Evolutionary conservation across 2,113 vertebrate species (phyloP), one percentile per base, ranked within the genome.

Genomic region (Procapra przewalskii): DNA sequence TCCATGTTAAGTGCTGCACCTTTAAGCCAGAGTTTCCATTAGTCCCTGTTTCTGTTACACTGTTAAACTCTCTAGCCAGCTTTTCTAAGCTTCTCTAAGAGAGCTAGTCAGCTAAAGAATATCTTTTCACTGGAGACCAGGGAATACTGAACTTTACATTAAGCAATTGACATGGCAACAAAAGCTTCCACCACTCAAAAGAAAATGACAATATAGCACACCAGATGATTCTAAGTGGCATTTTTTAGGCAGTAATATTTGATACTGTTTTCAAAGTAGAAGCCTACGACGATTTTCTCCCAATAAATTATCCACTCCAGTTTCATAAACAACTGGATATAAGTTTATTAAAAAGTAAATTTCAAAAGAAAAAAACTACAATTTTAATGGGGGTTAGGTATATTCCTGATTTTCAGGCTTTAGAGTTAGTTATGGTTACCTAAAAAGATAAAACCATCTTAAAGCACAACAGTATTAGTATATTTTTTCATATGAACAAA

Each of bases 141-240:
- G 14, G 93, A 90, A 90, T 52, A 86, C 50, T 96, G 94, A 98
- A 98, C 86, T 98, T 98, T 89, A 88, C 90, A 95, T 93, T 55
- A 97, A 96, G 96, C 36, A 95, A 97, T 97, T 98, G 97, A 83
- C 91, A 98, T 97, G 97, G 95, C 75, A 98, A 98, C 94, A 96
- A 96, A 98, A 96, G 21, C 60, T 95, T 95, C 98, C 82, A 67
- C 90, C 67, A 57, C 96, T 97, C 91, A 97, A 96, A 98, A 59
- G 33, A 84, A 92, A 62, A 10, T 94, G 43, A 81, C 57, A 98
- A 48, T 67, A 15, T 67, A 15, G 16, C 33, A 64, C 60, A 29
- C 62, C 64, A 57, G 84, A 84, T 52, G 88, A 89, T 50, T 52
- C 29, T 96, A 96, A 95, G 62, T 43, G 16, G n/a, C 6, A 62